Percentiles rank a stretch among this genome's conserved stretches.
Conservation (phyloP, 1,140 invertebrate genomes). For the Hesperophylax magnus region DNA sequence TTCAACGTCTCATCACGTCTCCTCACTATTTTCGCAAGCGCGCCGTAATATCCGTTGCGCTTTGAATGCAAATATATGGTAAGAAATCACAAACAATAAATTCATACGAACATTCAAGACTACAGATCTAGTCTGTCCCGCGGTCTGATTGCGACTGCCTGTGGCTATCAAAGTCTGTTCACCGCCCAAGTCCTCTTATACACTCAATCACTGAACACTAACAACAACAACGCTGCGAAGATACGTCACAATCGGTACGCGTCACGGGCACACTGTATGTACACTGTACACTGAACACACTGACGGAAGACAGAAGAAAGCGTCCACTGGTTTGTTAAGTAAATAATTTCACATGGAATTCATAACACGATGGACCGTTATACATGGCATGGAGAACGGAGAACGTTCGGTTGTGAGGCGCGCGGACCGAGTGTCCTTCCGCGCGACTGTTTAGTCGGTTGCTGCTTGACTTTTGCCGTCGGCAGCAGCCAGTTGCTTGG, state of each 20-base stretch:
- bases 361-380: constrained; percentile 4
- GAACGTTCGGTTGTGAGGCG: constrained; percentile 33
- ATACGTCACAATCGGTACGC: not conserved
- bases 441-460: not conserved
- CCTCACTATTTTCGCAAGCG: constrained; percentile 20
- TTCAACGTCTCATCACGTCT: not conserved
- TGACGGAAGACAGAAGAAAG: constrained; percentile 13
- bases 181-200: not conserved
- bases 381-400: not conserved
- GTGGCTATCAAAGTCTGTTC: not conserved
- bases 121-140: constrained; percentile 2
- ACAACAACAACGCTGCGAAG: constrained; percentile 1
- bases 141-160: constrained; percentile 6
- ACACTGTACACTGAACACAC: too few relatives aligned
- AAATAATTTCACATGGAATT: constrained; percentile 14
- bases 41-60: not conserved
- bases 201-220: constrained; percentile 8
- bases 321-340: constrained; percentile 14
- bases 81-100: not conserved
- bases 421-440: constrained; percentile 39
- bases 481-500: not conserved
- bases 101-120: not conserved
- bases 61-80: constrained; percentile 20
- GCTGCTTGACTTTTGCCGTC: not conserved
- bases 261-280: not conserved